These are phyloP conservation scores for Dendrocopos noguchii DNA, from an alignment of 2,113 vertebrate species.

Conservation along the genomic window DNA sequence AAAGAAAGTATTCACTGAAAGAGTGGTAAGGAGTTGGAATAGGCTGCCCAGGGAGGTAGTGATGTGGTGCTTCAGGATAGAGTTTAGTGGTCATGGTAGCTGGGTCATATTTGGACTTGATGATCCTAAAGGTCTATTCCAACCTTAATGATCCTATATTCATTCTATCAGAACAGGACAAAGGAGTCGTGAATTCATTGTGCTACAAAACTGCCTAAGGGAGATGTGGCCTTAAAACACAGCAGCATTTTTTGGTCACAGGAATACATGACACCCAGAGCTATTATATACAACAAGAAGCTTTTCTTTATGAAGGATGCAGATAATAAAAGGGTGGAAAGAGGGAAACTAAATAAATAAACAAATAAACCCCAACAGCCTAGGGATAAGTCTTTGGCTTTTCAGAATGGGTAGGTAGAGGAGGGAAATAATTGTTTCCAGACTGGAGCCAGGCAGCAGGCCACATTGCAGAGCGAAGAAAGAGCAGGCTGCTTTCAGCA, in stretches of 20 bases:
- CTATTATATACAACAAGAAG: background rate
- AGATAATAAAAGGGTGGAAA: background rate
- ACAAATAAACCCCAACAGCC: background rate
- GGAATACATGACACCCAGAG: background rate
- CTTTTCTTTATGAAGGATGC: background rate
- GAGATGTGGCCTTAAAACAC: background rate
- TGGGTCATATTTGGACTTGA: too few species aligned
- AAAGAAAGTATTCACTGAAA: too few species aligned
- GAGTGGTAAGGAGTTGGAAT: too few species aligned
- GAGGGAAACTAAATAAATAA: background rate
- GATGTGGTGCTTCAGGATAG: too few species aligned
- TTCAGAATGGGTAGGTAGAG: background rate
- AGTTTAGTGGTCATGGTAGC: too few species aligned
- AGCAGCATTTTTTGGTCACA: background rate
- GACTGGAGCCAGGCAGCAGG: background rate
- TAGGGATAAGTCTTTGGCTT: background rate
- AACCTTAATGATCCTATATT: background rate
- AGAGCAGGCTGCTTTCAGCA: background rate
- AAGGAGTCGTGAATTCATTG: too few species aligned
- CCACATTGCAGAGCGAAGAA: background rate
- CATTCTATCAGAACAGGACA: background rate
- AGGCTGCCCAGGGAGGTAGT: too few species aligned
- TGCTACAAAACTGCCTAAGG: background rate
- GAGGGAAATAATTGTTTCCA: constrained; percentile 44
- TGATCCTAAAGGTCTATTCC: too few species aligned